These are phyloP conservation scores for Xylocampa areola DNA, from an alignment of 2,888 invertebrate genomes.

Conservation along the genomic window DNA sequence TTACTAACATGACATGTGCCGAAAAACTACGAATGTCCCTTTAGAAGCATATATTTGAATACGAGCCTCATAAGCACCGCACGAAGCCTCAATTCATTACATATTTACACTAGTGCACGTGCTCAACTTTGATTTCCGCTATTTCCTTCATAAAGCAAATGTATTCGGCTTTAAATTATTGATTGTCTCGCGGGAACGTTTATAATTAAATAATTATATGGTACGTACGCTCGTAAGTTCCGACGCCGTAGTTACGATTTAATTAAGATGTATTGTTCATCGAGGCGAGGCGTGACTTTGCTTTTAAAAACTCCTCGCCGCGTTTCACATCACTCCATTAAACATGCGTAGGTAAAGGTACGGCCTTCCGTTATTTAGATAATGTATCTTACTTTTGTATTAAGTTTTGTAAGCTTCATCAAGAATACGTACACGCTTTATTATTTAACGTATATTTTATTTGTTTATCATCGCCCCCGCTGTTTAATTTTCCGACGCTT, in stretches of 20 bases:
- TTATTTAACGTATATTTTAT: constrained; percentile 29
- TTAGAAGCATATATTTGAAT: constrained; percentile 71
- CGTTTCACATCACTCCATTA: constrained; percentile 74
- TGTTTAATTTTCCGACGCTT: constrained; percentile 31
- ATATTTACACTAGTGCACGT: constrained; percentile 70
- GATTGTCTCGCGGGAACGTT: constrained; percentile 68
- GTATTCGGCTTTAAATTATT: constrained; percentile 65
- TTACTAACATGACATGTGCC: constrained; percentile 46
- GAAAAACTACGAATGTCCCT: constrained; percentile 60
- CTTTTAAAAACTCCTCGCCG: constrained; percentile 79
- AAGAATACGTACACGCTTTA: constrained; percentile 27
- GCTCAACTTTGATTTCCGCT: constrained; percentile 51
- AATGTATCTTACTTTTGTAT: constrained; percentile 61
- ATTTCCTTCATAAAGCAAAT: constrained; percentile 56
- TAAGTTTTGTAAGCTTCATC: constrained; percentile 38
- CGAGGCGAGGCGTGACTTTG: constrained; percentile 79
- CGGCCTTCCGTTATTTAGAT: constrained; percentile 69
- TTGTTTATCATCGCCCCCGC: constrained; percentile 18
- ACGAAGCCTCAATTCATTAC: constrained; percentile 64
- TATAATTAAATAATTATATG: constrained; percentile 82
- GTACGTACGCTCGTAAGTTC: constrained; percentile 70
- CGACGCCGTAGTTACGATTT: constrained; percentile 76
- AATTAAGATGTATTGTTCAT: constrained; percentile 87
- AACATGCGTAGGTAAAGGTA: constrained; percentile 63
- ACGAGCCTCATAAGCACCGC: constrained; percentile 62